Conservation (phyloP, 1,140 invertebrate genomes). For the Diachasma alloeum region DNA sequence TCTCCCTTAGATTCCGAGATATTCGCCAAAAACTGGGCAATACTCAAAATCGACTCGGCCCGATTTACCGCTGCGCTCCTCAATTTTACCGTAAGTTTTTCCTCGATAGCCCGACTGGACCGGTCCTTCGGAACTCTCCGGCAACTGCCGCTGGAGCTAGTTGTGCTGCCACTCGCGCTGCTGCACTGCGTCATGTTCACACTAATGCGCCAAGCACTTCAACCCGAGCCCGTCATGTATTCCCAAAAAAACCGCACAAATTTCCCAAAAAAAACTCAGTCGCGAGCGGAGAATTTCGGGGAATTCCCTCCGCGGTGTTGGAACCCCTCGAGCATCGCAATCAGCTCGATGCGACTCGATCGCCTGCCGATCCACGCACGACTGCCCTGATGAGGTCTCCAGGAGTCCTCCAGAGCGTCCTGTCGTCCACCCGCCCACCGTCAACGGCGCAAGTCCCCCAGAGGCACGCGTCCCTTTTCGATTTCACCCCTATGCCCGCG, state of each 20-base stretch:
- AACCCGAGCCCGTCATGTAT: too few relatives aligned
- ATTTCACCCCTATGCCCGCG: slow-evolving; percentile 27
- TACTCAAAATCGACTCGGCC: too few relatives aligned
- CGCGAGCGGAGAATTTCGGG: too few relatives aligned
- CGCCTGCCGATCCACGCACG: not conserved
- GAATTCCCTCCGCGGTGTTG: too few relatives aligned
- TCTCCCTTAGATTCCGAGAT: too few relatives aligned
- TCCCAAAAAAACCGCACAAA: too few relatives aligned
- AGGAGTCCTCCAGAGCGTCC: not conserved
- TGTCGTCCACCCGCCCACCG: not conserved
- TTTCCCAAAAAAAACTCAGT: too few relatives aligned
- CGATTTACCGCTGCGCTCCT: too few relatives aligned
- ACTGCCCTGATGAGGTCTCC: not conserved
- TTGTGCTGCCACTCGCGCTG: slow-evolving; percentile 42
- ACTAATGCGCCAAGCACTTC: not conserved
- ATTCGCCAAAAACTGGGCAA: too few relatives aligned
- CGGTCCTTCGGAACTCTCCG: slow-evolving; percentile 38
- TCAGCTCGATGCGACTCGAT: too few relatives aligned
- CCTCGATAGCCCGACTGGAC: slow-evolving; percentile 31
- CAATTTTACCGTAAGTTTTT: slow-evolving; percentile 45
- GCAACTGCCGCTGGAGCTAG: slow-evolving; percentile 36
- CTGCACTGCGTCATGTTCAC: slow-evolving; percentile 45
- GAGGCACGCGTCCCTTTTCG: slow-evolving; percentile 23
- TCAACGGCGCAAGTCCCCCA: not conserved
- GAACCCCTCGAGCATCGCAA: too few relatives aligned